These are phyloP conservation scores for Pinctada fucata DNA, from an alignment of 2,888 invertebrate species.

Conservation along the genomic window DNA sequence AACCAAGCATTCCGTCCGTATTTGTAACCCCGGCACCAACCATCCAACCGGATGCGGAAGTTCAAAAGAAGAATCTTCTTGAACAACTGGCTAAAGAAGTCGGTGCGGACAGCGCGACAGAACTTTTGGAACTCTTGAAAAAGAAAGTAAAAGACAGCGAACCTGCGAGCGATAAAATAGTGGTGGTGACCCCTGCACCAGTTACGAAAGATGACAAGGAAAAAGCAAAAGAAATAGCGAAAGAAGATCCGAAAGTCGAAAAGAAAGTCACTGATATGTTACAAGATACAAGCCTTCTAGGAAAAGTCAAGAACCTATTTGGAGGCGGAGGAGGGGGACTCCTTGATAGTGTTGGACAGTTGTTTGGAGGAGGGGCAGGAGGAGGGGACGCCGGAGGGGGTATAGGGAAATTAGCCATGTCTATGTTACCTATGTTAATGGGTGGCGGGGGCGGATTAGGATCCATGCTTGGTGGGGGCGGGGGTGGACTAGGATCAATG, in stretches of 20 bases:
- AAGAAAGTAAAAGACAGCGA: slow-evolving; percentile 29
- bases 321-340: slow-evolving; percentile 14
- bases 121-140: slow-evolving; percentile 36
- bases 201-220: slow-evolving; percentile 28
- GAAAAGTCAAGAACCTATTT: slow-evolving; percentile 27
- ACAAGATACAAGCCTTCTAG: slow-evolving; percentile 27
- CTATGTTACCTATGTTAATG: slow-evolving; percentile 25
- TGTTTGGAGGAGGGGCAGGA: slow-evolving; percentile 26
- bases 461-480: slow-evolving; percentile 5
- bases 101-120: slow-evolving; percentile 33
- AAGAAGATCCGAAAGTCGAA: slow-evolving; percentile 28
- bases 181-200: slow-evolving; percentile 4
- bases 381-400: slow-evolving; percentile 27
- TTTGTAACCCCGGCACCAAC: slow-evolving; percentile 9
- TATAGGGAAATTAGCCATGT: slow-evolving; percentile 21
- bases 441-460: slow-evolving; percentile 28
- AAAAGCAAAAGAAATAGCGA: slow-evolving; percentile 28
- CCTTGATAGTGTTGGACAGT: neutral
- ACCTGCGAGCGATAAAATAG: slow-evolving; percentile 7
- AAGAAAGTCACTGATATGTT: slow-evolving; percentile 28
- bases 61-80: slow-evolving; percentile 28
- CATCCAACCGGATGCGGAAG: neutral
- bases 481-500: too few relatives aligned
- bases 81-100: slow-evolving; percentile 37
- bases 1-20: neutral